Conservation (phyloP, 2,888 invertebrate species). For the Drosophila mettleri region DNA sequence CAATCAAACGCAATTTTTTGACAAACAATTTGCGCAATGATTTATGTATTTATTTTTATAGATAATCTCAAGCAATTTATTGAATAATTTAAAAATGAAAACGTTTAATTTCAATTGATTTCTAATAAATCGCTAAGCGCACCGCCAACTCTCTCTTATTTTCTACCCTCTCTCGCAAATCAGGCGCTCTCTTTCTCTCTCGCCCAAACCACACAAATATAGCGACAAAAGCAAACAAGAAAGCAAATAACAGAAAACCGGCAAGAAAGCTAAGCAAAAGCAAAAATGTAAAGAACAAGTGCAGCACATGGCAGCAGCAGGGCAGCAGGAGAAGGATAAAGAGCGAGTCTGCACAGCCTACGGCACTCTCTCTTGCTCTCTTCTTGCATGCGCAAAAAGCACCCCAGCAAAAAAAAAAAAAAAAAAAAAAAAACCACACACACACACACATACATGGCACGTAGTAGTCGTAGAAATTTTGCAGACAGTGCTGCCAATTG, state of each 20-base stretch:
- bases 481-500: constrained; percentile 71
- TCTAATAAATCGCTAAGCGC: background rate
- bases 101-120: background rate
- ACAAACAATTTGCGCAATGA: constrained; percentile 48
- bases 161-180: background rate
- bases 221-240: constrained; percentile 63
- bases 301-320: constrained; percentile 54
- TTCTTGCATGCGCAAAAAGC: constrained; percentile 52
- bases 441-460: background rate
- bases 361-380: background rate
- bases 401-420: constrained; percentile 51
- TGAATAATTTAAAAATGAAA: background rate
- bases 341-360: constrained; percentile 50
- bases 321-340: background rate
- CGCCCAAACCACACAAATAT: constrained; percentile 4
- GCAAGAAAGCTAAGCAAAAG: constrained; percentile 68
- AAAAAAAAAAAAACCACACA: constrained; percentile 11
- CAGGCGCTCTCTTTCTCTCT: background rate
- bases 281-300: constrained; percentile 65
- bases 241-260: constrained; percentile 71
- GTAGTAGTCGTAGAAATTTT: constrained; percentile 55
- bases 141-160: background rate
- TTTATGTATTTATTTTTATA: constrained; percentile 17
- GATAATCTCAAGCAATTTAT: constrained; percentile 5
- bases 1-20: constrained; percentile 51